Conservation (phyloP, 64 coral and sea anemone genomes). For the Dendronephthya gigantea region DNA sequence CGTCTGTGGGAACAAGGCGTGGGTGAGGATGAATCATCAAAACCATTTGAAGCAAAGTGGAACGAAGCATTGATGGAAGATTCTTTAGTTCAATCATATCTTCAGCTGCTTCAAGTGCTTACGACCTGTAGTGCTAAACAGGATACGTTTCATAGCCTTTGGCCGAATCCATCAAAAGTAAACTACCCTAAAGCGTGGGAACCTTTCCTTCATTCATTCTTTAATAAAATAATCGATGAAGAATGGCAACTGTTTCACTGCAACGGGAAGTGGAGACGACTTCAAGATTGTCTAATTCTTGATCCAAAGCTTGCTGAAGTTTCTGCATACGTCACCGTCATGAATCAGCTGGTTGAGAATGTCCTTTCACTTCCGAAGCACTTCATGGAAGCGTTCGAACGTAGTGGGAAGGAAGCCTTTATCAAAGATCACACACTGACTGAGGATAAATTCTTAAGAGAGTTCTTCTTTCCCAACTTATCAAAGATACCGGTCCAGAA, state of each 20-base stretch:
- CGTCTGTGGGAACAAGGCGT: not conserved
- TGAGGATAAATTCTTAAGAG: not conserved
- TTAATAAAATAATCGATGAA: constrained; percentile 4
- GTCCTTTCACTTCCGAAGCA: not conserved
- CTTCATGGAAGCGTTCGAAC: not conserved
- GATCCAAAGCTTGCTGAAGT: not conserved
- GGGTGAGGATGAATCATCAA: not conserved
- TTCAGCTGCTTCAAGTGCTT: constrained; percentile 42
- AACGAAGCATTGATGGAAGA: constrained; percentile 60
- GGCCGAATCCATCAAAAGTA: constrained; percentile 39
- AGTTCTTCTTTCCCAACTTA: not conserved
- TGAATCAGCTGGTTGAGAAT: not conserved
- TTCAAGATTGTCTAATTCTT: constrained; percentile 10
- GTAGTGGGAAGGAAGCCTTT: not conserved
- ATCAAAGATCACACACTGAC: not conserved
- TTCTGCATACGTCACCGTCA: not conserved
- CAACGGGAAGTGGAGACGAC: not conserved
- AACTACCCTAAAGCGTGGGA: constrained; percentile 9
- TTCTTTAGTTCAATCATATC: constrained; percentile 36
- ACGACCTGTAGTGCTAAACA: not conserved
- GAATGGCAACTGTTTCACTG: not conserved
- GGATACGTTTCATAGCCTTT: constrained; percentile 42
- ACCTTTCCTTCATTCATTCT: constrained; percentile 43
- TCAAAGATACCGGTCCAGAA: not conserved
- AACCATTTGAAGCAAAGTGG: constrained; percentile 50